phyloP scores from a whole-genome alignment of 1,140 invertebrate species.

The Papilio polyxenes region DNA sequence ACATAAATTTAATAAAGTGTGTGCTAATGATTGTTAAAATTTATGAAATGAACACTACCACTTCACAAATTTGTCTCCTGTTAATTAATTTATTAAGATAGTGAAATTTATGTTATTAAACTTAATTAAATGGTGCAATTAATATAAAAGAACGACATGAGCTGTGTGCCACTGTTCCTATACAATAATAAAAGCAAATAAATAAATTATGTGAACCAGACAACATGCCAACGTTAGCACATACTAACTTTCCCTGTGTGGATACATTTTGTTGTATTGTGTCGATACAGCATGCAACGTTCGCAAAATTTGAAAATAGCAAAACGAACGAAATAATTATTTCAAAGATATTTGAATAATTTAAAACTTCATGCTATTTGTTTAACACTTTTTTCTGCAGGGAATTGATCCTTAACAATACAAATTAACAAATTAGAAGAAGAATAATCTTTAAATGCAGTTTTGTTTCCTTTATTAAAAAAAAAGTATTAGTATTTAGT shows the following conservation, averaged over 20 bases:
- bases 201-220: neutral
- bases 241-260: neutral
- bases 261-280: neutral
- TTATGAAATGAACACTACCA: too few relatives aligned
- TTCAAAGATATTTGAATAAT: neutral
- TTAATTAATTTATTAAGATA: too few relatives aligned
- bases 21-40: too few relatives aligned
- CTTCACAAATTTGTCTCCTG: too few relatives aligned
- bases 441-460: neutral
- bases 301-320: neutral
- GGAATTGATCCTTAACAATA: neutral
- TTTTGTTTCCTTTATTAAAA: too few relatives aligned
- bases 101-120: too few relatives aligned
- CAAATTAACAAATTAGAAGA: neutral
- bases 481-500: too few relatives aligned
- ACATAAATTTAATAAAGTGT: too few relatives aligned
- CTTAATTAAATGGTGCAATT: neutral
- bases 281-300: neutral
- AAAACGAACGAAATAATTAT: neutral
- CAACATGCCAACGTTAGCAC: neutral
- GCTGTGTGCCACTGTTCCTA: neutral
- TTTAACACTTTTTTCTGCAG: neutral
- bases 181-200: slow-evolving; percentile 2
- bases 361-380: neutral
- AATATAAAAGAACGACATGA: neutral